These are phyloP conservation scores for Borostomias antarcticus DNA, from an alignment of 2,797 vertebrate genomes.

Conservation along the genomic window DNA sequence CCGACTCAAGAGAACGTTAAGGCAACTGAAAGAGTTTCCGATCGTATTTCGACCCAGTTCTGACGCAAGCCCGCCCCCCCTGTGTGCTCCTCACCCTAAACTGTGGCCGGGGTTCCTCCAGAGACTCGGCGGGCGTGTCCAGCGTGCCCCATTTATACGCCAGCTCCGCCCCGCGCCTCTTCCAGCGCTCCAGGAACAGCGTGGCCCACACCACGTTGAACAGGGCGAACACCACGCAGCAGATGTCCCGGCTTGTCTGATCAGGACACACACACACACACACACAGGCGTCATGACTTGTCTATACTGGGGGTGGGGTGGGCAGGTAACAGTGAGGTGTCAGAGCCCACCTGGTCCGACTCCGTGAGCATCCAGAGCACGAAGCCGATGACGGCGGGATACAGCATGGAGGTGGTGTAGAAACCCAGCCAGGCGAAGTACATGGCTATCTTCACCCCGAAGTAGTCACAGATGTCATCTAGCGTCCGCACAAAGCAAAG, in stretches of 20 bases:
- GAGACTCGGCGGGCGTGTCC: slow-evolving; percentile 85
- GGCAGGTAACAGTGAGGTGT: no score
- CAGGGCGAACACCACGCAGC: slow-evolving; percentile 93
- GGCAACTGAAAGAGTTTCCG: no score
- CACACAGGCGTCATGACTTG: background rate
- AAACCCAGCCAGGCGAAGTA: slow-evolving; percentile 98
- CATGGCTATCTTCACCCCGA: slow-evolving; percentile 97
- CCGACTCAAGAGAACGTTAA: no score
- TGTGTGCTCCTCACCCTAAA: slow-evolving; percentile 83
- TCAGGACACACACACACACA: slow-evolving; percentile 12
- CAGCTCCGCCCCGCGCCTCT: slow-evolving; percentile 90
- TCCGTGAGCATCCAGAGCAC: slow-evolving; percentile 94
- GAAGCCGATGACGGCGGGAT: slow-evolving; percentile 93
- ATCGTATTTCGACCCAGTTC: no score
- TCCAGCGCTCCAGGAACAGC: slow-evolving; percentile 96
- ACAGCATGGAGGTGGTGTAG: slow-evolving; percentile 97
- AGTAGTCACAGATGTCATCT: slow-evolving; percentile 99
- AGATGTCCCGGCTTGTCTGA: slow-evolving; percentile 95
- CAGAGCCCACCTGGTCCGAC: slow-evolving; percentile 91
- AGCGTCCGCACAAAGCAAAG: slow-evolving; percentile 12
- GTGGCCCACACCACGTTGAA: slow-evolving; percentile 98
- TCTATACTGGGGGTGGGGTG: background rate
- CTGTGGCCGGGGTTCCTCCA: slow-evolving; percentile 93
- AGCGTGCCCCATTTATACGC: slow-evolving; percentile 97
- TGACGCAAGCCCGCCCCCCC: no score